Evolutionary conservation across 2,888 invertebrate species (phyloP).

Genomic region (Phyllotreta cruciferae): DNA sequence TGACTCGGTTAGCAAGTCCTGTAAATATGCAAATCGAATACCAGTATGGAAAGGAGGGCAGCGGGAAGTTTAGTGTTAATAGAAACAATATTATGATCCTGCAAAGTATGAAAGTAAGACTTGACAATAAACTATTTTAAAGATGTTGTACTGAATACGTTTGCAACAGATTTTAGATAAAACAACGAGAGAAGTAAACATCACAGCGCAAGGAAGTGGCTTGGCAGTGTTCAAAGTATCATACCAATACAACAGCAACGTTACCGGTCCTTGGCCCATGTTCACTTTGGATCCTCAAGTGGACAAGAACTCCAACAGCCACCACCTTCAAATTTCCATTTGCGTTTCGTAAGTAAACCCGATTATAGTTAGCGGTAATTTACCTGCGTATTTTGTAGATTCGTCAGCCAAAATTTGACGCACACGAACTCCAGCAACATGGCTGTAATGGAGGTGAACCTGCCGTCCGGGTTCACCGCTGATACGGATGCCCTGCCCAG

Average conservation of each 20-base stretch:
- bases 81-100: slow-evolving; percentile 81
- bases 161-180: slow-evolving; percentile 48
- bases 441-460: slow-evolving; percentile 87
- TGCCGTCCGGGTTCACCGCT: slow-evolving; percentile 91
- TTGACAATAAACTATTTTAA: neutral
- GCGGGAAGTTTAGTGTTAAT: slow-evolving; percentile 72
- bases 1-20: slow-evolving; percentile 65
- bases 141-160: slow-evolving; percentile 1
- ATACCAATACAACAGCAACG: slow-evolving; percentile 83
- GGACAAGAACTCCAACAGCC: slow-evolving; percentile 78
- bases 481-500: slow-evolving; percentile 77
- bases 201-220: slow-evolving; percentile 82
- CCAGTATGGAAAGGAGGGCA: slow-evolving; percentile 55
- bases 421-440: slow-evolving; percentile 81
- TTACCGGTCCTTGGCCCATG: slow-evolving; percentile 86
- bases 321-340: slow-evolving; percentile 80
- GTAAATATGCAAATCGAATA: slow-evolving; percentile 59
- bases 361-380: neutral
- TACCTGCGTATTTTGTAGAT: slow-evolving; percentile 60
- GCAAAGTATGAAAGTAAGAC: slow-evolving; percentile 76
- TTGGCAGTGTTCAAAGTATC: slow-evolving; percentile 79
- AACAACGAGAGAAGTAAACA: slow-evolving; percentile 69
- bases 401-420: slow-evolving; percentile 66
- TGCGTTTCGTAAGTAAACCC: slow-evolving; percentile 72
- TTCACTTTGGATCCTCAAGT: slow-evolving; percentile 87